Evolutionary conservation across 2,888 invertebrate species (phyloP).

Genomic region (Zelleria hepariella): DNA sequence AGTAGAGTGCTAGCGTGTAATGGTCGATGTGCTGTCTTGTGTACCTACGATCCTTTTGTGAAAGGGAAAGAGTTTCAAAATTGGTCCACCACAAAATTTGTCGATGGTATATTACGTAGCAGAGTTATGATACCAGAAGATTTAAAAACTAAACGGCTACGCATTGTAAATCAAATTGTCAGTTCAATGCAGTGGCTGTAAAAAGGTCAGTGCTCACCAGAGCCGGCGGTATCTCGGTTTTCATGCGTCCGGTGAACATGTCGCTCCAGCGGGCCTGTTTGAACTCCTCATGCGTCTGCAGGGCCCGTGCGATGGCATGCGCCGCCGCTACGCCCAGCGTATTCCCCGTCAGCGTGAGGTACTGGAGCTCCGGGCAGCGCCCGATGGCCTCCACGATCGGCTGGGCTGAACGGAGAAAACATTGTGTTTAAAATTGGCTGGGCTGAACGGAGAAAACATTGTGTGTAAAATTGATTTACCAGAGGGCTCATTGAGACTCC

Average conservation of each 20-base stretch:
- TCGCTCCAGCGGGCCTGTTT: slow-evolving; percentile 93
- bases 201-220: slow-evolving; percentile 76
- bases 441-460: too few species aligned
- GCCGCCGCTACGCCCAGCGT: slow-evolving; percentile 94
- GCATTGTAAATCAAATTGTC: too few species aligned
- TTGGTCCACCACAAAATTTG: too few species aligned
- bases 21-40: too few species aligned
- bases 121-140: too few species aligned
- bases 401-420: slow-evolving; percentile 4
- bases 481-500: neutral
- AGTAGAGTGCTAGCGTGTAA: too few species aligned
- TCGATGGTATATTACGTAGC: too few species aligned
- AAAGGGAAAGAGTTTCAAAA: too few species aligned
- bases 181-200: too few species aligned
- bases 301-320: slow-evolving; percentile 83
- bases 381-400: slow-evolving; percentile 83
- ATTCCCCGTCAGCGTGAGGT: slow-evolving; percentile 90
- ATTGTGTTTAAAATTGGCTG: neutral
- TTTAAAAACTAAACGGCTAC: too few species aligned
- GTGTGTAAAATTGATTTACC: neutral
- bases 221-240: slow-evolving; percentile 94
- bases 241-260: slow-evolving; percentile 96
- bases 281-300: slow-evolving; percentile 84
- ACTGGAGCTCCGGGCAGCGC: slow-evolving; percentile 75
- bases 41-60: too few species aligned